phyloP scores from a whole-genome alignment of 2,797 vertebrate genomes.

The Alfaro cultratus region DNA sequence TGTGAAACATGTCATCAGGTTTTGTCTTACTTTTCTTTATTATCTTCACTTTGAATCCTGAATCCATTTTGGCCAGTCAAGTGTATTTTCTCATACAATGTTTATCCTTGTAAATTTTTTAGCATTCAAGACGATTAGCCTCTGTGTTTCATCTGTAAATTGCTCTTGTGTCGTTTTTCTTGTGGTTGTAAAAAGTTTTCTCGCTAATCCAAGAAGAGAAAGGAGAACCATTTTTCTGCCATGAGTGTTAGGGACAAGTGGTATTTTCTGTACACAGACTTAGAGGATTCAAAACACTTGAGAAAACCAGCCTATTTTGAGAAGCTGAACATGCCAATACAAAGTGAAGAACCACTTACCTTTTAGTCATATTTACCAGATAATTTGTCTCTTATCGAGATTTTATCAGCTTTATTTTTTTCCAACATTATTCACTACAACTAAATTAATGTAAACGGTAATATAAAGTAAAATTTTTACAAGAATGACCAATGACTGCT shows the following conservation, averaged over 20 bases:
- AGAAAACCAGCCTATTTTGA: background rate
- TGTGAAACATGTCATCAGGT: background rate
- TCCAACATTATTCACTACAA: background rate
- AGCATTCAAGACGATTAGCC: slow-evolving; percentile 4
- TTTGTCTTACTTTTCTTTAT: background rate
- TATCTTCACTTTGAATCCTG: background rate
- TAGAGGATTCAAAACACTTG: background rate
- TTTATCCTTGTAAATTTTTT: slow-evolving; percentile 16
- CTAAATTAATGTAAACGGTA: background rate
- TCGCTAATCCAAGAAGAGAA: slow-evolving; percentile 61
- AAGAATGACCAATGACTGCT: background rate
- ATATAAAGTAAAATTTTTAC: background rate
- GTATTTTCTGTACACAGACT: slow-evolving; percentile 14
- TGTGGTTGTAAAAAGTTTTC: slow-evolving; percentile 51
- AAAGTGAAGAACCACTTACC: background rate
- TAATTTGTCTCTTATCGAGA: background rate
- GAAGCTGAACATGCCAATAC: background rate
- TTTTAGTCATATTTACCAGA: background rate
- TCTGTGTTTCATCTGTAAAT: slow-evolving; percentile 40
- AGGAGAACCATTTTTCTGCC: slow-evolving; percentile 43
- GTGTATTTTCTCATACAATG: background rate
- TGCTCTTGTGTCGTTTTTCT: slow-evolving; percentile 36
- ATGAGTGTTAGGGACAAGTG: slow-evolving; percentile 49
- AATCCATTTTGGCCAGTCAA: background rate
- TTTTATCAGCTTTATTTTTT: background rate